phyloP scores from a whole-genome alignment of 2,113 vertebrate species.

The Catharus minimus region DNA sequence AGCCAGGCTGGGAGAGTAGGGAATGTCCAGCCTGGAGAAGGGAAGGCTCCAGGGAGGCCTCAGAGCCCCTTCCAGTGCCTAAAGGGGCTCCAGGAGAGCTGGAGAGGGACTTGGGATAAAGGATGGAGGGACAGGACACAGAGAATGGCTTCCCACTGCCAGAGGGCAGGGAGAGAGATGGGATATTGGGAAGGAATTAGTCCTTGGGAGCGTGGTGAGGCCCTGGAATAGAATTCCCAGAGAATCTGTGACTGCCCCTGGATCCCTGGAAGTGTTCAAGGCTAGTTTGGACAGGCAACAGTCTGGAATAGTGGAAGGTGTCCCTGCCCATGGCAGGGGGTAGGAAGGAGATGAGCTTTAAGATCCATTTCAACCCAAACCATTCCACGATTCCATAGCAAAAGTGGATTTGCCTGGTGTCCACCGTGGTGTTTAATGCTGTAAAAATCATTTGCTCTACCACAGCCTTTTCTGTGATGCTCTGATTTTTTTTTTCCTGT shows the following conservation, averaged over 20 bases:
- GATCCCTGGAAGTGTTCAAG: background rate
- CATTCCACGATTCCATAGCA: fast-evolving
- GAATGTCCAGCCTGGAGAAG: background rate
- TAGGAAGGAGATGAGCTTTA: too few species aligned
- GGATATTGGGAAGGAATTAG: background rate
- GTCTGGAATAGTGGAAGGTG: fast-evolving
- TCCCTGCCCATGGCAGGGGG: background rate
- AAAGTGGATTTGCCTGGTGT: background rate
- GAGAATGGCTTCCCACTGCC: background rate
- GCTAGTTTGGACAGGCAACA: fast-evolving
- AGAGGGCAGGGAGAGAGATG: fast-evolving
- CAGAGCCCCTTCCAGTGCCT: background rate
- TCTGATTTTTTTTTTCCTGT: background rate
- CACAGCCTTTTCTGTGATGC: background rate
- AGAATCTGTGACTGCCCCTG: background rate
- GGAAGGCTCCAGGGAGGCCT: fast-evolving
- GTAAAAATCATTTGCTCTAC: background rate
- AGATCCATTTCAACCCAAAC: background rate
- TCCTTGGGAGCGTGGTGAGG: fast-evolving
- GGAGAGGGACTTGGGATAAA: background rate
- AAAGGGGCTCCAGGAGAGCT: background rate
- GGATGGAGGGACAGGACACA: background rate
- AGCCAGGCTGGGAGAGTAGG: background rate
- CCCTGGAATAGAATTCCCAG: background rate
- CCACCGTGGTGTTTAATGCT: background rate